Base-by-base conservation (phyloP, 2,888 invertebrate species). In the Entomobrya proxima region DNA sequence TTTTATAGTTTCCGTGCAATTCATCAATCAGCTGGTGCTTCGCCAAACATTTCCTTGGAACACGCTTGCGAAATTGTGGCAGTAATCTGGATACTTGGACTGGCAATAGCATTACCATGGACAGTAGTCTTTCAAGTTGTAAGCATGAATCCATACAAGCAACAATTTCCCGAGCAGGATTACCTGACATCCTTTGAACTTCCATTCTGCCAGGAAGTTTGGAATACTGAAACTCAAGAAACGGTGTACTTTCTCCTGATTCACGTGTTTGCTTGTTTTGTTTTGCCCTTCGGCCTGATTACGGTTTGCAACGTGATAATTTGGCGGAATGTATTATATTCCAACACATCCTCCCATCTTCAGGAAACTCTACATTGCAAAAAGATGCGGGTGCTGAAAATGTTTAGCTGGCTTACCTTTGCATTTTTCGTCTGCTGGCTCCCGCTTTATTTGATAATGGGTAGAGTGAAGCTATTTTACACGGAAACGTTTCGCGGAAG, bases 341-440 rank as follows among this genome's bases (percentile, higher is more conserved):
- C 69, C 6, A 7, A 21, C 55, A 55, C 55, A 18, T n/a, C 2
- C 64, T 13, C 1, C 37, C 2, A 21, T 7, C 27, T 2, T 35
- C 18, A 32, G 5, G 44, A 15, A 40, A 40, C 44, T 40, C n/a
- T 64, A n/a, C 64, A 64, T 18, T 1, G 35, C 32, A n/a, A 15
- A 5, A 32, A 30, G 7, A 24, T 72, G 0, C 44, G 69, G 6
- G 69, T 72, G 13, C 15, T 72, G 0, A 72, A 72, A 72, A 44
- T 72, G 69, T 40, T 72, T 27, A 44, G n/a, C 2, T 4, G 24
- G 5, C 24, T 72, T 1, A 72, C 69, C 1, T 44, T 15, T 9
- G 44, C 37, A 1, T 72, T 72, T 72, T 72, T 72, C 47, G 13
- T 72, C 0, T 72, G 44, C 18, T 72, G 69, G 69, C 24, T 72